Evolutionary conservation across 2,113 vertebrate species (phyloP), one percentile per base, ranked within the genome.

Genomic region (Lophochroa leadbeateri): DNA sequence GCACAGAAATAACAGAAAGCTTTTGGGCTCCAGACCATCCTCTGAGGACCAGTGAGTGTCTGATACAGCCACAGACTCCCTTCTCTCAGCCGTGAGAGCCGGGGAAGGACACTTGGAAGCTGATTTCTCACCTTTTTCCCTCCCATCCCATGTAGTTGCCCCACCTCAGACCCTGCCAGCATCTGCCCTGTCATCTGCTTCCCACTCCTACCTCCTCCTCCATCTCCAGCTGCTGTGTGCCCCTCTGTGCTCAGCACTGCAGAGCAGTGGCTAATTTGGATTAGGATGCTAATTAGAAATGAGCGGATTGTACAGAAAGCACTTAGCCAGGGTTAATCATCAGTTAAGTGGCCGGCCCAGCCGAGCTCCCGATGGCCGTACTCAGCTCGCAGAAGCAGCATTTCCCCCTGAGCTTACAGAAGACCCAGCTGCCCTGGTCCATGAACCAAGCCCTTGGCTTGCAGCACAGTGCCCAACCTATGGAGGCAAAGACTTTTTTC

Each of bases 281-380:
- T 97, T 96, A 97, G 87, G 85, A 93, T 92, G 94, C 92, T 97
- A 97, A 97, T 97, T 96, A 94, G 85, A 94, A 97, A 94, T 81
- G 80, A 97, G 86, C 29, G 10, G 89, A 93, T 86, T 88, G 82
- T 93, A 75, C 1, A 10, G 87, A 93, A 93, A 97, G 85, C 90
- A 92, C 52, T 96, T 96, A 96, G 90, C 65, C 82, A 87, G 87
- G 91, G 96, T 97, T 97, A 97, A 97, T 97, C 86, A 97, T 84
- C 82, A 93, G 94, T 90, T 96, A 97, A 96, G 85, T 81, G 90
- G 82, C 86, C 79, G 82, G 88, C 67, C 88, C 74, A 82, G 77
- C 82, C 44, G 7, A 94, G 65, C 50, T 94, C 88, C 76, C 2
- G 0, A 20, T 43, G 95, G 37, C 88, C 85, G 41, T 47, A 50